Conservation (phyloP, 2,888 invertebrate species). For the Lathronympha strigana region DNA sequence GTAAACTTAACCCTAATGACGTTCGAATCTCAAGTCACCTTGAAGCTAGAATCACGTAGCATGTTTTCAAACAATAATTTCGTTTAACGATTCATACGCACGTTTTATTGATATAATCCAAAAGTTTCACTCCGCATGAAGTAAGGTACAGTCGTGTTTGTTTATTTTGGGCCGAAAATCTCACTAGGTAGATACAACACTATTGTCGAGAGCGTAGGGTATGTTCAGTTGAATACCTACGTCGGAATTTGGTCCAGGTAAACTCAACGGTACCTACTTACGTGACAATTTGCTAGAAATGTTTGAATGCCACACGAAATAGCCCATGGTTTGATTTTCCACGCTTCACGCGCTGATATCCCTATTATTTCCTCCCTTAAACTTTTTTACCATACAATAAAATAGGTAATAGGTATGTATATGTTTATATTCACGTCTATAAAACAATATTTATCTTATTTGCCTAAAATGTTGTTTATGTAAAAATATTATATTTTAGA, state of each 20-base stretch:
- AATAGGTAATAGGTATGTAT: no score
- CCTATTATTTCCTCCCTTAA: background rate
- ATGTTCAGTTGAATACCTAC: no score
- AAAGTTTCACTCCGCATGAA: conserved; percentile 11
- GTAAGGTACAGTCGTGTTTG: background rate
- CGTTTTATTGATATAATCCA: conserved; percentile 29
- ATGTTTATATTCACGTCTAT: no score
- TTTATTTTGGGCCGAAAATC: no score
- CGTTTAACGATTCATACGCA: conserved; percentile 21
- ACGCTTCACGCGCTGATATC: conserved; percentile 19
- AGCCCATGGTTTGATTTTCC: conserved; percentile 1
- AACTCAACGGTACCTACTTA: background rate
- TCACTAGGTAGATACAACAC: no score
- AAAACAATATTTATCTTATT: no score
- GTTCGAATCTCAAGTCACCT: conserved; percentile 30
- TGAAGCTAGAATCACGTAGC: conserved; percentile 29
- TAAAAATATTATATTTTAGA: no score
- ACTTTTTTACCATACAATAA: no score
- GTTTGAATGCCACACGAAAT: background rate
- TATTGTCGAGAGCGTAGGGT: background rate
- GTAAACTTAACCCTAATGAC: conserved; percentile 18
- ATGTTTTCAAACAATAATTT: conserved; percentile 35
- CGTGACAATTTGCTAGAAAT: background rate
- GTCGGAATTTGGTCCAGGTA: background rate
- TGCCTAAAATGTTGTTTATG: no score